Percentiles rank a stretch among this genome's conserved stretches.
These are phyloP conservation scores for Chelon auratus DNA, from an alignment of 2,797 vertebrate genomes.

Conservation along the genomic window DNA sequence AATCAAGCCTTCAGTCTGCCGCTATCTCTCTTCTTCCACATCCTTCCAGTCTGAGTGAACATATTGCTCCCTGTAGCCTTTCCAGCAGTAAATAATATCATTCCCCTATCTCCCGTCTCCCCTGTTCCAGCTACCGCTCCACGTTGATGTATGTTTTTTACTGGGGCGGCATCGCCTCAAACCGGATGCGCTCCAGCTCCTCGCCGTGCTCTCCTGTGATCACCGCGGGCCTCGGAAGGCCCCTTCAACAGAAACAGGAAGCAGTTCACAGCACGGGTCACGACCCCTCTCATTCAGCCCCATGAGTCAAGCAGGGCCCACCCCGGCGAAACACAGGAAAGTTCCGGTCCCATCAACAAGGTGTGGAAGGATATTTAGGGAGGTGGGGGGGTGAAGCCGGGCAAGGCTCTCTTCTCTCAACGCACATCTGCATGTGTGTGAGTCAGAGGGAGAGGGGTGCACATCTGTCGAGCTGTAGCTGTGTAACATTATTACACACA, in stretches of 20 bases:
- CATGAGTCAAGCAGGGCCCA: conserved; percentile 82
- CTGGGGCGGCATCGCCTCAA: conserved; percentile 56
- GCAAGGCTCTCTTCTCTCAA: conserved; percentile 24
- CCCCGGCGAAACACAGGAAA: conserved; percentile 69
- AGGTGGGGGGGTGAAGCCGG: conserved; percentile 35
- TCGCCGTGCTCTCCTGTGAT: conserved; percentile 69
- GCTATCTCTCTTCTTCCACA: background rate
- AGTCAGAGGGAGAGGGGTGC: conserved; percentile 48
- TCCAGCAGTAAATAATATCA: conserved; percentile 67
- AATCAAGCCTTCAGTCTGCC: conserved; percentile 3
- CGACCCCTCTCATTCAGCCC: conserved; percentile 80
- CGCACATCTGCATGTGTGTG: conserved; percentile 61
- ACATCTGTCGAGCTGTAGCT: conserved; percentile 85
- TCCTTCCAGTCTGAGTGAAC: conserved; percentile 30
- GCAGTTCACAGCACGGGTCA: conserved; percentile 77
- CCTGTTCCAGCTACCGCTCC: conserved; percentile 65
- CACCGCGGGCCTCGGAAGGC: conserved; percentile 73
- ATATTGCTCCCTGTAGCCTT: conserved; percentile 49
- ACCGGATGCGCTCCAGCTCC: conserved; percentile 65
- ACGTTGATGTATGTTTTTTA: conserved; percentile 76
- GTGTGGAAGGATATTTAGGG: conserved; percentile 78
- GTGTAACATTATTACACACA: conserved; percentile 80
- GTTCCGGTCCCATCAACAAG: conserved; percentile 82
- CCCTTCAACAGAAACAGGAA: conserved; percentile 84
- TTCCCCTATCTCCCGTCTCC: conserved; percentile 40